Evolutionary conservation across 2,888 invertebrate genomes (phyloP).

Genomic region (Gonocerus acuteangulatus): DNA sequence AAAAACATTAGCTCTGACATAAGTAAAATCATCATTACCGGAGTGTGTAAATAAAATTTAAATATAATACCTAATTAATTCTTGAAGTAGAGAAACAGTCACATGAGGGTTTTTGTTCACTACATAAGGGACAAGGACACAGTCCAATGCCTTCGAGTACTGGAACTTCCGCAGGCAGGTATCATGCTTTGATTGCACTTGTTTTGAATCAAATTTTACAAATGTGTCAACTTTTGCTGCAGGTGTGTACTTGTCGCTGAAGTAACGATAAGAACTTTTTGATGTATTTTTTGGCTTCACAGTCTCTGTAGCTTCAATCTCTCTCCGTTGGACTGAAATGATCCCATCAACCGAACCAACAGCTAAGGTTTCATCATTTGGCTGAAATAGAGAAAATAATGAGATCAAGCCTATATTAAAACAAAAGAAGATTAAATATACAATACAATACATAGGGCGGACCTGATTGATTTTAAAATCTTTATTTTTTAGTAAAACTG

Average conservation of each 20-base stretch:
- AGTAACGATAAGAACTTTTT: constrained; percentile 26
- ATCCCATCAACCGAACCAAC: constrained; percentile 91
- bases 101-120: constrained; percentile 62
- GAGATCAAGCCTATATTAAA: no score
- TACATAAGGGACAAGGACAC: constrained; percentile 56
- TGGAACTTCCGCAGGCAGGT: constrained; percentile 67
- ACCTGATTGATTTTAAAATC: no score
- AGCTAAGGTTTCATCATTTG: constrained; percentile 72
- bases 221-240: constrained; percentile 51
- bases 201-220: constrained; percentile 25
- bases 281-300: not conserved
- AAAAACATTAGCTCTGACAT: no score
- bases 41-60: not conserved
- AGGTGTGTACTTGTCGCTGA: constrained; percentile 33
- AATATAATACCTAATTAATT: constrained; percentile 56
- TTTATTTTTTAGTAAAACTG: no score
- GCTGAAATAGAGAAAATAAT: constrained; percentile 45
- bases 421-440: no score
- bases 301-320: constrained; percentile 41
- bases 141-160: constrained; percentile 69
- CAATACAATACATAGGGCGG: not conserved
- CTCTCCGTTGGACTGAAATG: constrained; percentile 74
- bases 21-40: no score
- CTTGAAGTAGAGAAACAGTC: constrained; percentile 73
- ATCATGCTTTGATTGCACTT: constrained; percentile 53